phyloP scores from a whole-genome alignment of 1,140 invertebrate species.

The Euschistus heros region DNA sequence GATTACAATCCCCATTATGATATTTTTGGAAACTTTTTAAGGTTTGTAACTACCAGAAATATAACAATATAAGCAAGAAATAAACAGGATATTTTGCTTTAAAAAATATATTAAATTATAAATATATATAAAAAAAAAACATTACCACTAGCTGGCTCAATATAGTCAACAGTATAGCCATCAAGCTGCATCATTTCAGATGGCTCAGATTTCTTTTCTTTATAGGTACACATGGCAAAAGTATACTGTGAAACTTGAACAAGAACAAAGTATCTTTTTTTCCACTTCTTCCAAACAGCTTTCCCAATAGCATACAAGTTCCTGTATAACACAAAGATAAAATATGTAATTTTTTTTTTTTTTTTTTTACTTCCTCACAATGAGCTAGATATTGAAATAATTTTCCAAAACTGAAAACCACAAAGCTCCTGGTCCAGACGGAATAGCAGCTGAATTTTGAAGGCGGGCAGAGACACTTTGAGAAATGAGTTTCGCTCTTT shows the following conservation, averaged over 20 bases:
- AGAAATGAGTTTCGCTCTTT: too few relatives aligned
- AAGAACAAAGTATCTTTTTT: conserved; percentile 93
- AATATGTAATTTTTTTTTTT: conserved; percentile 25
- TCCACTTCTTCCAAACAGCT: conserved; percentile 99
- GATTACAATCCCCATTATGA: too few relatives aligned
- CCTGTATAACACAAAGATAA: conserved; percentile 41
- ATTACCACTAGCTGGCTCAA: conserved; percentile 80
- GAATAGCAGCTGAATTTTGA: too few relatives aligned
- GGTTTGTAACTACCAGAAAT: too few relatives aligned
- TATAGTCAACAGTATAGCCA: conserved; percentile 98
- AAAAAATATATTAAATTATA: neutral
- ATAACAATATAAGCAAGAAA: too few relatives aligned
- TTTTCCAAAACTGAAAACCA: neutral
- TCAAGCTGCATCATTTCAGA: conserved; percentile 99
- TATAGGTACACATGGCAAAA: conserved; percentile 99
- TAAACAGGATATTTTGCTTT: neutral
- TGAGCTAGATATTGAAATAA: neutral
- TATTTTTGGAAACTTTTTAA: too few relatives aligned
- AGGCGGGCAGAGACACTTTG: too few relatives aligned
- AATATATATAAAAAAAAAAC: conserved; percentile 12
- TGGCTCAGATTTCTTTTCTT: conserved; percentile 98
- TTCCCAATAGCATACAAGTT: conserved; percentile 91
- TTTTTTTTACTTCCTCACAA: neutral
- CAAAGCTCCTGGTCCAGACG: too few relatives aligned
- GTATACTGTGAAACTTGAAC: conserved; percentile 99